Conservation (phyloP, 1,140 invertebrate genomes). For the Mactra quadrangularis region DNA sequence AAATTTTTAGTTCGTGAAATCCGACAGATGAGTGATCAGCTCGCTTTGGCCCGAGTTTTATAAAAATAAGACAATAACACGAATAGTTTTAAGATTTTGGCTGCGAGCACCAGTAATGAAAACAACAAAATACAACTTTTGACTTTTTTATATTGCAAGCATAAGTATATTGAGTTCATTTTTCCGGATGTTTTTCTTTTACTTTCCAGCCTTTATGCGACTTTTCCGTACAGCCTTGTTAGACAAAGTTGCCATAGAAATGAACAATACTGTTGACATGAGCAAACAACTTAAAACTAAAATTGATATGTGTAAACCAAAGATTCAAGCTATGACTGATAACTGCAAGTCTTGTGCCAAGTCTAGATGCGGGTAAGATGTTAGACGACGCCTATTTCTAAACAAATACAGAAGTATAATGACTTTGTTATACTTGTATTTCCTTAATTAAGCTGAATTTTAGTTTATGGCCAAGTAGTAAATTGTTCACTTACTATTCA, state of each 20-base stretch:
- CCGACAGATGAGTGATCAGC: too few species aligned
- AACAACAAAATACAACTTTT: background rate
- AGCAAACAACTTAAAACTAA: slow-evolving; percentile 26
- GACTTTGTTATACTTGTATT: too few species aligned
- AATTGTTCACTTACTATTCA: too few species aligned
- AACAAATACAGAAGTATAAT: background rate
- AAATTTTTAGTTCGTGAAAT: too few species aligned
- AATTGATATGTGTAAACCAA: slow-evolving; percentile 22
- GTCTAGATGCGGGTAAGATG: slow-evolving; percentile 41
- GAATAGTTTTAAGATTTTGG: background rate
- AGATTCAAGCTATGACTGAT: background rate
- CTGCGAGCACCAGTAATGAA: background rate
- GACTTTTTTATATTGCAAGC: background rate
- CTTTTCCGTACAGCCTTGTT: slow-evolving; percentile 41
- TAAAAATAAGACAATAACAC: background rate
- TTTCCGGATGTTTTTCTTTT: background rate
- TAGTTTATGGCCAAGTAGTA: too few species aligned
- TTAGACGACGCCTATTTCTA: background rate
- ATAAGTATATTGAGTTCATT: background rate
- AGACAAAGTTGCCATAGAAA: slow-evolving; percentile 42
- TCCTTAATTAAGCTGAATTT: too few species aligned
- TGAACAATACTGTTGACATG: slow-evolving; percentile 44
- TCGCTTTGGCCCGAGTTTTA: too few species aligned
- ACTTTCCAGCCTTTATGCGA: slow-evolving; percentile 21
- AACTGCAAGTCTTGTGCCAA: slow-evolving; percentile 28